Evolutionary conservation across 1,140 invertebrate genomes (phyloP).

Genomic region (Sarcophaga peregrina): DNA sequence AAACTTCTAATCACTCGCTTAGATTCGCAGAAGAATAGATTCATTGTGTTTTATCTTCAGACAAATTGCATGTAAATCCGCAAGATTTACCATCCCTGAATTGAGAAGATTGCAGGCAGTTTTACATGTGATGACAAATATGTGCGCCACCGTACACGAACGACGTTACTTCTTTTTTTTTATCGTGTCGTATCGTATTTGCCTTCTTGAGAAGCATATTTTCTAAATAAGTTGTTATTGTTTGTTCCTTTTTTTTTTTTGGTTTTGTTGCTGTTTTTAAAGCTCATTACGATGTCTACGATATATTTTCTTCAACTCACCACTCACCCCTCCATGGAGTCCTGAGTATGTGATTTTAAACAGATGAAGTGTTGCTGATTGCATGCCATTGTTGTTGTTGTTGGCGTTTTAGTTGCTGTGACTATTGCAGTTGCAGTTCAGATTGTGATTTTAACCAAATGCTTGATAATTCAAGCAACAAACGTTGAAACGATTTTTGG

Average conservation of each 20-base stretch:
- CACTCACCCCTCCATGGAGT: background rate
- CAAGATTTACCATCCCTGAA: background rate
- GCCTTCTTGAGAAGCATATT: constrained; percentile 38
- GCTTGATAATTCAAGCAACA: constrained; percentile 14
- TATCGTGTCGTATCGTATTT: constrained; percentile 32
- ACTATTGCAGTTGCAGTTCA: background rate
- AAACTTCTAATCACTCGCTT: too few relatives aligned
- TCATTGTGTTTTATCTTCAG: background rate
- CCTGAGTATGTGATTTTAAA: background rate
- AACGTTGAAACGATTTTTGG: constrained; percentile 8
- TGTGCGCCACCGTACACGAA: constrained; percentile 40
- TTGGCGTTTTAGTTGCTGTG: background rate
- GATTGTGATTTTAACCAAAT: background rate
- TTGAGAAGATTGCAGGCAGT: constrained; percentile 11
- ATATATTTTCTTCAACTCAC: too few relatives aligned
- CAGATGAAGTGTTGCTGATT: constrained; percentile 65
- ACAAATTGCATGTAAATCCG: background rate
- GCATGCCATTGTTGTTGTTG: constrained; percentile 45
- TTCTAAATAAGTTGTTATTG: constrained; percentile 40
- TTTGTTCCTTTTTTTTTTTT: background rate
- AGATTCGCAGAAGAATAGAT: too few relatives aligned
- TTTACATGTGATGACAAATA: constrained; percentile 41
- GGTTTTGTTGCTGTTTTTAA: constrained; percentile 15
- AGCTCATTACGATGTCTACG: constrained; percentile 2
- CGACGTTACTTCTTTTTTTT: constrained; percentile 17